phyloP scores from a whole-genome alignment of 2,888 invertebrate species.

The Agrotis puta region DNA sequence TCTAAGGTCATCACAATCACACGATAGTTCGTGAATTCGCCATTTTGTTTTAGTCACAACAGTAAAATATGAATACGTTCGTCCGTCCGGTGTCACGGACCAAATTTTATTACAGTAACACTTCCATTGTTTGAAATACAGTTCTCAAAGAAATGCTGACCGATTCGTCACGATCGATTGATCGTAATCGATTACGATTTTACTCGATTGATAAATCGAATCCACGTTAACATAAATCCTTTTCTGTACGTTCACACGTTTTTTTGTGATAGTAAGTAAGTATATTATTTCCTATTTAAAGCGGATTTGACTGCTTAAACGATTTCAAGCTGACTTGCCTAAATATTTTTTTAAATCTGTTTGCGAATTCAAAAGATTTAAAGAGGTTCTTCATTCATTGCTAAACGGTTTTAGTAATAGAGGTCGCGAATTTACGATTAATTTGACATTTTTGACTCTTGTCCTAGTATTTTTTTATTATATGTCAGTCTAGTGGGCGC shows the following conservation, averaged over 20 bases:
- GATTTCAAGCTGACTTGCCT: constrained; percentile 10
- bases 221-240: constrained; percentile 56
- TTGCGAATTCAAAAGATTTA: constrained; percentile 4
- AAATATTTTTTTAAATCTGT: constrained; percentile 10
- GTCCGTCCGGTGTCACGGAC: constrained; percentile 61
- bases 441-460: constrained; percentile 7
- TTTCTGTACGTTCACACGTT: constrained; percentile 62
- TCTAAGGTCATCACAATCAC: constrained; percentile 74
- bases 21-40: constrained; percentile 74
- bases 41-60: constrained; percentile 74
- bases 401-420: constrained; percentile 14
- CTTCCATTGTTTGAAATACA: constrained; percentile 70
- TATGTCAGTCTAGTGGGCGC: too few species aligned
- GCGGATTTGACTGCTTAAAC: constrained; percentile 26
- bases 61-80: constrained; percentile 75
- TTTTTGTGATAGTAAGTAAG: constrained; percentile 25
- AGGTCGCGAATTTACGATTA: constrained; percentile 5
- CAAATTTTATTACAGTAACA: constrained; percentile 71
- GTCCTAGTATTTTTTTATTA: not conserved
- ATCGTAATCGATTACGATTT: constrained; percentile 68
- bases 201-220: constrained; percentile 69
- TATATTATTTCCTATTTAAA: constrained; percentile 31
- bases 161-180: constrained; percentile 70
- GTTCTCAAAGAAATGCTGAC: constrained; percentile 67
- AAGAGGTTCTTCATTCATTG: constrained; percentile 9